phyloP scores from a whole-genome alignment of 2,888 invertebrate genomes.

The Siphonodentalium dalli region DNA sequence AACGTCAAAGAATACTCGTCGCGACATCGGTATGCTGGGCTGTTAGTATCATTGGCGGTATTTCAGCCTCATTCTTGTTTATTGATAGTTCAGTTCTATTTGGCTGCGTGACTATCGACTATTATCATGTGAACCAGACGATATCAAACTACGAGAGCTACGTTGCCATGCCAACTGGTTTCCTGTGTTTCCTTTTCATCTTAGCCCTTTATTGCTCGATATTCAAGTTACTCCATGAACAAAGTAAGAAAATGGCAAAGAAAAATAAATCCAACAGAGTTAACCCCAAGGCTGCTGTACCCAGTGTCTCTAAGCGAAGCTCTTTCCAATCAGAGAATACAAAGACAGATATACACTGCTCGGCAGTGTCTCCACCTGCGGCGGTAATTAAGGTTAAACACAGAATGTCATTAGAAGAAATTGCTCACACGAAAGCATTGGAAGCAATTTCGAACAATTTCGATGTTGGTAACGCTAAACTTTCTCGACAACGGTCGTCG shows the following conservation, averaged over 20 bases:
- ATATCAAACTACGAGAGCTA: no score
- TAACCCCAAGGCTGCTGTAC: constrained; percentile 2
- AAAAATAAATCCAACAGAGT: constrained; percentile 6
- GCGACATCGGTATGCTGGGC: constrained; percentile 29
- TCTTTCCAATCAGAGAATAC: constrained; percentile 3
- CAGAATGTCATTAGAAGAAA: no score
- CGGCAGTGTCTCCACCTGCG: no score
- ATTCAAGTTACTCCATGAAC: constrained; percentile 29
- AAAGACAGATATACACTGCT: neutral
- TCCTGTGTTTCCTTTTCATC: constrained; percentile 26
- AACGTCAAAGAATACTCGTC: constrained; percentile 19
- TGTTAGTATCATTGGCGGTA: constrained; percentile 14
- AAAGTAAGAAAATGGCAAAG: constrained; percentile 2
- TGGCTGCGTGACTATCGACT: no score
- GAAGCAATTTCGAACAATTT: no score
- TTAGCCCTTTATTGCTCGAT: constrained; percentile 30
- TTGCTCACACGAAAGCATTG: no score
- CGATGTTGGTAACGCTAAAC: no score
- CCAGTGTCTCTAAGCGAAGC: constrained; percentile 11
- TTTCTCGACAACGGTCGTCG: no score
- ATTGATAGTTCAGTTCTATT: no score
- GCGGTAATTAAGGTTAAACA: no score
- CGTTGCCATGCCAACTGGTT: constrained; percentile 35
- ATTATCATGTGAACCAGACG: no score
- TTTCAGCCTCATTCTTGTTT: constrained; percentile 19